phyloP scores from a whole-genome alignment of 2,113 vertebrate genomes.

The Dendropsophus ebraccatus region DNA sequence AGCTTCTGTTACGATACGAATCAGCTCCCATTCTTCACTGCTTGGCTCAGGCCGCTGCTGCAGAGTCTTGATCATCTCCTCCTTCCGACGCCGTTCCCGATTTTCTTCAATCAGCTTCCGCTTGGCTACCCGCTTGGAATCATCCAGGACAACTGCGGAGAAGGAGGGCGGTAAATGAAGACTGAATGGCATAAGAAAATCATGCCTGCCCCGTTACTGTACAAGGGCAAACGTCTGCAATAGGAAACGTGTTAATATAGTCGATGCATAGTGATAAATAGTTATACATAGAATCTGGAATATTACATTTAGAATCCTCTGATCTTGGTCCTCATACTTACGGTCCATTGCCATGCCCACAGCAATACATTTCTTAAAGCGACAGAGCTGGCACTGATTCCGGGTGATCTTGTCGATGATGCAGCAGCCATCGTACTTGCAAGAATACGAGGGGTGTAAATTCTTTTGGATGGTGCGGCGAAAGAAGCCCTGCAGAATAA shows the following conservation, averaged over 20 bases:
- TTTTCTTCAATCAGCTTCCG: slow-evolving; percentile 97
- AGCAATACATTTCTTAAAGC: slow-evolving; percentile 95
- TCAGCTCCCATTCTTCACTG: slow-evolving; percentile 91
- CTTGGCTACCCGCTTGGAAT: slow-evolving; percentile 94
- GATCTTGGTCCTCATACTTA: slow-evolving; percentile 65
- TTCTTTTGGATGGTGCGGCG: slow-evolving; percentile 98
- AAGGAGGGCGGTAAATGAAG: slow-evolving; percentile 26
- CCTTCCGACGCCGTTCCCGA: slow-evolving; percentile 88
- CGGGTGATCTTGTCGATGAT: slow-evolving; percentile 97
- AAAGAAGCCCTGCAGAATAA: slow-evolving; percentile 86
- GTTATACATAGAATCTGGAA: too few relatives aligned
- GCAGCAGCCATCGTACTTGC: slow-evolving; percentile 95
- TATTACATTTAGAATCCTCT: too few relatives aligned
- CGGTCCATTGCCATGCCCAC: slow-evolving; percentile 86
- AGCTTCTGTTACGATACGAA: slow-evolving; percentile 89
- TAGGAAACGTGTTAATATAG: neutral
- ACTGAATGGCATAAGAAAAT: neutral
- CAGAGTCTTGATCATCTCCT: slow-evolving; percentile 91
- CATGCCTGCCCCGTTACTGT: neutral
- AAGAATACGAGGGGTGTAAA: slow-evolving; percentile 91
- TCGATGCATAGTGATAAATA: too few relatives aligned
- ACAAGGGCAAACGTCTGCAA: neutral
- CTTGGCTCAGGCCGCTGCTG: slow-evolving; percentile 90
- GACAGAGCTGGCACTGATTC: slow-evolving; percentile 98
- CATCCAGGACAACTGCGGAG: slow-evolving; percentile 91